Percentiles rank a stretch among this genome's conserved stretches.
phyloP scores from a whole-genome alignment of 2,888 invertebrate species.

The Torymus tubicola region DNA sequence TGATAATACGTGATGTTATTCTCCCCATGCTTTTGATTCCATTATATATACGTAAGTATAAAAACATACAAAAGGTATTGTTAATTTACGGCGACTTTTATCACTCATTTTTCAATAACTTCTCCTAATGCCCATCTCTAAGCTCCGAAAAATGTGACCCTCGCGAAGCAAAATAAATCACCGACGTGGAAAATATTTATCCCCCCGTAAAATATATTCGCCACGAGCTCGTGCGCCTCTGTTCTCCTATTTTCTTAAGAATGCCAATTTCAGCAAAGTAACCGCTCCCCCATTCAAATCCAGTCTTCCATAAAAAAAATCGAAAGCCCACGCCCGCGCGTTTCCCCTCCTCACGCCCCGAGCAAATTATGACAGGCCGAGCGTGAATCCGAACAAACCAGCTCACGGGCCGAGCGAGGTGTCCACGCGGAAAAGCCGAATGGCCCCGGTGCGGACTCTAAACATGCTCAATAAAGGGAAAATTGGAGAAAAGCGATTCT shows the following conservation, averaged over 20 bases:
- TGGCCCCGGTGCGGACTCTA: not conserved
- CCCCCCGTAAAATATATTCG: constrained; percentile 2
- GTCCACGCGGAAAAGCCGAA: constrained; percentile 9
- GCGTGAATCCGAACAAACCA: constrained; percentile 1
- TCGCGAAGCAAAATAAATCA: not conserved
- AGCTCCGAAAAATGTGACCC: not conserved
- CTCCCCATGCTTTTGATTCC: no score
- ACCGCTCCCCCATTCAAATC: constrained; percentile 14
- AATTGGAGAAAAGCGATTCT: constrained; percentile 38
- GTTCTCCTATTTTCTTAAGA: not conserved
- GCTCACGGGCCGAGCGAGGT: not conserved
- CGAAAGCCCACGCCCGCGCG: not conserved
- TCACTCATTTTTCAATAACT: no score
- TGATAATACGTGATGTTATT: no score
- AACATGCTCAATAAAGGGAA: constrained; percentile 38
- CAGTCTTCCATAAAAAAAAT: constrained; percentile 17
- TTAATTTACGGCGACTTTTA: no score
- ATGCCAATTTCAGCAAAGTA: constrained; percentile 8
- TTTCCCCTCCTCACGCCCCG: not conserved
- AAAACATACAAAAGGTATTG: no score
- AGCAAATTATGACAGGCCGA: not conserved
- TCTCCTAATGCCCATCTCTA: not conserved
- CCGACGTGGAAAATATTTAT: not conserved
- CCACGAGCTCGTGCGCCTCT: not conserved
- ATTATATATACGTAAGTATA: no score